Evolutionary conservation across 64 coral and sea anemone species (phyloP), one percentile per base, ranked within the genome.

Genomic region (Montipora efflorescens): DNA sequence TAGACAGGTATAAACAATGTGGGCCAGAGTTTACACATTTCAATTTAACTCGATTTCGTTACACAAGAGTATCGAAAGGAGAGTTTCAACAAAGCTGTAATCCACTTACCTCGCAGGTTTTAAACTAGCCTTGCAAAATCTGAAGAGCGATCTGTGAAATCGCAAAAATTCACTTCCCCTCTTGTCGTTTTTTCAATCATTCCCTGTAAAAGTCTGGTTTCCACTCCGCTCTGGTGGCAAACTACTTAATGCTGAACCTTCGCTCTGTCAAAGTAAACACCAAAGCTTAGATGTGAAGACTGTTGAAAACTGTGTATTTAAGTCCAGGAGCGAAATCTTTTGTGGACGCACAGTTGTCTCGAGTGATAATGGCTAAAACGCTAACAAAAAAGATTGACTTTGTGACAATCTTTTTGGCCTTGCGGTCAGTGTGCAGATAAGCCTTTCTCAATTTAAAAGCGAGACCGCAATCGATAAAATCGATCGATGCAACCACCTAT

Each of bases 1-100:
- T 86, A 43, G 12, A 2, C 7, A 18, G 8, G 66, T 13, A 46
- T 86, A 86, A 86, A 86, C 82, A 86, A 86, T 48, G 62, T 86
- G 36, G 22, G 28, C 74, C 14, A 47, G 8, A 47, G 19, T 3
- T 13, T 76, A 12, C 13, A 47, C 9, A 76, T 0, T 76, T 45
- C 44, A 57, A 57, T 46, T 74, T 28, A 74, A 23, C 5, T 4
- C 28, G 28, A 74, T 25, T 43, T 23, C 70, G 19, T 28, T 28
- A 57, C 53, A 57, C 36, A 74, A 76, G 44, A 20, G 74, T 4
- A 36, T 4, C 15, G 44, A 16, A 18, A 48, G 45, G 76, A 16
- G 15, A 18, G 3, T 48, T 6, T 47, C 14, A 84, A 19, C 21
- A 85, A 85, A 49, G 62, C 4, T 36, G 36, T 36, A 36, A 20